Evolutionary conservation across 2,113 vertebrate genomes (phyloP).

Genomic region (Mola mola): DNA sequence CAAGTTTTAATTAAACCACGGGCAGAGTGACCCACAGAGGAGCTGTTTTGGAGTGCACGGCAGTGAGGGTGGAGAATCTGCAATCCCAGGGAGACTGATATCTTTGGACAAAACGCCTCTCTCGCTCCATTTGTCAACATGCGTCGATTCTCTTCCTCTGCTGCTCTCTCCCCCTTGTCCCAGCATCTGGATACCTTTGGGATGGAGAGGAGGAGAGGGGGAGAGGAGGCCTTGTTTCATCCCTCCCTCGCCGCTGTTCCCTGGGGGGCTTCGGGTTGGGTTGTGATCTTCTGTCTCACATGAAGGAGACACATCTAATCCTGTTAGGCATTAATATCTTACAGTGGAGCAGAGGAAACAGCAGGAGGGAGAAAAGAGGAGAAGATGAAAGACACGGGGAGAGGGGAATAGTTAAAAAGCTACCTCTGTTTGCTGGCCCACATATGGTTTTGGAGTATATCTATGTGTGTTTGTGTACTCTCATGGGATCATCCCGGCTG

Average conservation of each 20-base stretch:
- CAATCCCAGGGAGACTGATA: slow-evolving; percentile 62
- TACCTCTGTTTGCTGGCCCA: slow-evolving; percentile 40
- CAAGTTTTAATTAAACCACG: slow-evolving; percentile 57
- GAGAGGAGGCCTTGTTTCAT: slow-evolving; percentile 57
- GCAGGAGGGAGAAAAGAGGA: slow-evolving; percentile 46
- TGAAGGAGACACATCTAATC: slow-evolving; percentile 77
- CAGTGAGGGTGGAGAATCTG: slow-evolving; percentile 36
- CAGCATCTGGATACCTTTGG: slow-evolving; percentile 72
- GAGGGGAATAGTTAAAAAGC: slow-evolving; percentile 43
- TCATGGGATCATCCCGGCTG: slow-evolving; percentile 68
- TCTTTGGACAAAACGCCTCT: slow-evolving; percentile 70
- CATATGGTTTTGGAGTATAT: slow-evolving; percentile 52
- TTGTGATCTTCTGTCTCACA: slow-evolving; percentile 77
- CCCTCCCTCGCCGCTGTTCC: slow-evolving; percentile 49
- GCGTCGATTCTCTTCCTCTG: slow-evolving; percentile 44
- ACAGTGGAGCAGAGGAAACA: slow-evolving; percentile 54
- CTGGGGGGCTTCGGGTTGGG: slow-evolving; percentile 55
- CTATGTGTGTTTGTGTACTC: slow-evolving; percentile 47
- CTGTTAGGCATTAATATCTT: slow-evolving; percentile 74
- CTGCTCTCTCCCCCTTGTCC: slow-evolving; percentile 37
- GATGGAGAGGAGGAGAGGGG: slow-evolving; percentile 47
- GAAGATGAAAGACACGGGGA: slow-evolving; percentile 58
- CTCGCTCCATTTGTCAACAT: slow-evolving; percentile 67
- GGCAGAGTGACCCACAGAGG: slow-evolving; percentile 24
- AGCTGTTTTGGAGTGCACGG: slow-evolving; percentile 56